These are phyloP conservation scores for Alca torda DNA, from an alignment of 2,797 vertebrate species.

Conservation along the genomic window DNA sequence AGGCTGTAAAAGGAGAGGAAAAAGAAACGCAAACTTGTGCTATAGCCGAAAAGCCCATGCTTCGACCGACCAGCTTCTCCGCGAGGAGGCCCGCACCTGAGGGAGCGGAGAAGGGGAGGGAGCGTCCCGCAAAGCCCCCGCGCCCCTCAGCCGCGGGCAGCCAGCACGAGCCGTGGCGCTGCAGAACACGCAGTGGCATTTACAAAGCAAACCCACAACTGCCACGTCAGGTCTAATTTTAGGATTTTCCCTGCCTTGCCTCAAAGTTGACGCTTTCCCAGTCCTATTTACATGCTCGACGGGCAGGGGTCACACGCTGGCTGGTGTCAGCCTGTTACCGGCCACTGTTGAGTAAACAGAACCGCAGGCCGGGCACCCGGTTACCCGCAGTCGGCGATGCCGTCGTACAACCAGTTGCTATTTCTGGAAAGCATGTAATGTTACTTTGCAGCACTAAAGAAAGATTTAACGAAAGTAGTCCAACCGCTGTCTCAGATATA, in stretches of 20 bases:
- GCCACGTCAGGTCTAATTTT: neutral
- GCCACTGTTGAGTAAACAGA: neutral
- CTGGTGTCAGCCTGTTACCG: neutral
- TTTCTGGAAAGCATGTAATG: neutral
- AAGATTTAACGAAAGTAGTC: neutral
- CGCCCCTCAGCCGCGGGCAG: neutral
- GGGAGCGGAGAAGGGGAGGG: too few species aligned
- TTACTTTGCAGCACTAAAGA: neutral
- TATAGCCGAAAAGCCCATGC: neutral
- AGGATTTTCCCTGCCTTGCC: neutral
- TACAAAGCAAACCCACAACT: neutral
- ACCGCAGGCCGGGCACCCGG: neutral
- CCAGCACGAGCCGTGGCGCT: neutral
- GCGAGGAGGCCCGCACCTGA: neutral
- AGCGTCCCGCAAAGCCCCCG: neutral
- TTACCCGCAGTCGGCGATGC: neutral
- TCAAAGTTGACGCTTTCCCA: neutral
- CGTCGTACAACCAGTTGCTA: neutral
- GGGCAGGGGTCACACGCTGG: neutral
- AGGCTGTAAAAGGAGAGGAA: neutral
- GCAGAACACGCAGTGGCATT: neutral
- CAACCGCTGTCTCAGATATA: neutral
- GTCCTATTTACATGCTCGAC: neutral
- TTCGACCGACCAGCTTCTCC: neutral
- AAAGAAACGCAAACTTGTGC: neutral